These are phyloP conservation scores for Spinibarbus caldwelli DNA, from an alignment of 2,797 vertebrate genomes.

Conservation along the genomic window DNA sequence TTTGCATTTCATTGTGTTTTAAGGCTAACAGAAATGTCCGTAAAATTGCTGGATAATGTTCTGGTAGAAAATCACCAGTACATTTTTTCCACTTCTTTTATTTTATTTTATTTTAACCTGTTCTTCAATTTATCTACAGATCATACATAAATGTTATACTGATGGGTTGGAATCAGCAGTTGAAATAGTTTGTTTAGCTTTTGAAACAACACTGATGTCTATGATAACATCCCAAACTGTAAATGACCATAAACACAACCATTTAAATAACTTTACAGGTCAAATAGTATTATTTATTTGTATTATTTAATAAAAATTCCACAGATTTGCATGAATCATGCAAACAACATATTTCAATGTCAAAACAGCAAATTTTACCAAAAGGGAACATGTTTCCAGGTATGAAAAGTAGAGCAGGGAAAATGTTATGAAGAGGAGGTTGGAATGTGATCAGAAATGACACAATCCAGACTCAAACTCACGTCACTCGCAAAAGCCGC, in stretches of 20 bases:
- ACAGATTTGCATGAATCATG: neutral
- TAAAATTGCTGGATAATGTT: neutral
- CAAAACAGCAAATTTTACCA: neutral
- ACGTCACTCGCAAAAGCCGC: neutral
- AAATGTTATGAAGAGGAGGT: neutral
- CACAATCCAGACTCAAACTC: neutral
- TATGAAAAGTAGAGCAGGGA: neutral
- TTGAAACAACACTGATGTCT: neutral
- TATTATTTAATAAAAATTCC: neutral
- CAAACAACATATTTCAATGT: neutral
- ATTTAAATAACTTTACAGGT: neutral
- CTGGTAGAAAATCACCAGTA: neutral
- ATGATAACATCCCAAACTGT: neutral
- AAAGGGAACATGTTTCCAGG: neutral
- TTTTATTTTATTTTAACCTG: neutral
- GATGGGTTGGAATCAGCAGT: neutral
- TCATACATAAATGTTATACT: neutral
- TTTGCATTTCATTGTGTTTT: too few species aligned
- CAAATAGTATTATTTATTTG: neutral
- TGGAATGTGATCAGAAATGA: neutral
- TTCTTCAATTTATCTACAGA: neutral
- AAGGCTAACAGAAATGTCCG: too few species aligned
- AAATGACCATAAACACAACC: neutral
- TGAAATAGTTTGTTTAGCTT: neutral
- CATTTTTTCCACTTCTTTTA: too few species aligned